Evolutionary conservation across 2,113 vertebrate genomes (phyloP), one percentile per base, ranked within the genome.

Genomic region (Colistium nudipinnis): DNA sequence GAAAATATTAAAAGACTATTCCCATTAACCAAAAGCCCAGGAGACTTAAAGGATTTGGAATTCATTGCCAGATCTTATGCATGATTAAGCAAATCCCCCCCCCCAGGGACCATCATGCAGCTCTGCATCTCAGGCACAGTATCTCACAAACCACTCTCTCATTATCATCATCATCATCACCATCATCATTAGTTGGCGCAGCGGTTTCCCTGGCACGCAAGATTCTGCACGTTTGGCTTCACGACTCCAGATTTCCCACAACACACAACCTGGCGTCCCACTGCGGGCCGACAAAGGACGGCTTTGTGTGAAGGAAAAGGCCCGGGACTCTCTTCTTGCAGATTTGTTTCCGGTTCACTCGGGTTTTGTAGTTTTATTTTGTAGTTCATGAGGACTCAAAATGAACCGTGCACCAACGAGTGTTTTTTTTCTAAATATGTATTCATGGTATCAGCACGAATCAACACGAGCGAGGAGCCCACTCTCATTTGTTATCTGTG

Each of bases 11-110:
- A 82, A 82, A 80, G 65, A 71, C 69, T 76, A 66, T 89, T 86
- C 68, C 76, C 67, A 64, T 78, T 84, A 43, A 80, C 56, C 56
- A 39, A 70, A 83, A 71, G 44, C 86, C 84, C 79, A 51, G 52
- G 89, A 83, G 88, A 90, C 71, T 67, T 72, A 54, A 30, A 71
- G 86, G 86, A 87, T 91, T 91, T 84, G 45, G 64, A 84, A 89
- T 88, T 85, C 70, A 79, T 83, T 79, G 67, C 80, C 73, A 80
- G 70, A 82, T 83, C 81, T 84, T 74, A 83, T 91, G 89, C 85
- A 90, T 92, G 91, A 92, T 92, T 89, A 90, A 89, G 70, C 64
- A 77, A 84, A 77, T 44, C 86, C 44, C 49, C 62, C 44, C 51
- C 59, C 70, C 44, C 31, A 70, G 68, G 76, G 81, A 74, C 80